Evolutionary conservation across 2,888 invertebrate species (phyloP).

Genomic region (Liopterus haemorrhoidalis): DNA sequence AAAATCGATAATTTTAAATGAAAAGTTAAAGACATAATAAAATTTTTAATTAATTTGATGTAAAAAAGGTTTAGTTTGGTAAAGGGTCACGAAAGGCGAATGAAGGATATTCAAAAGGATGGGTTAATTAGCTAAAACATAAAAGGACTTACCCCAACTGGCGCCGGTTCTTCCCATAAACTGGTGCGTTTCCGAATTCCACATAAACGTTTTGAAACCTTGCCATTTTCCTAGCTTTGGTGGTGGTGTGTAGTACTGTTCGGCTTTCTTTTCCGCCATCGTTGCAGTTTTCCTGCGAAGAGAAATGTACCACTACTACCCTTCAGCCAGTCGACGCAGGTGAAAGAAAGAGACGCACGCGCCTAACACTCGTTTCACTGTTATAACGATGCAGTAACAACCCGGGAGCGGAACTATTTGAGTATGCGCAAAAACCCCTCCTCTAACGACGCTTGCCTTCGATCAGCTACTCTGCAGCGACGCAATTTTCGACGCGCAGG

Average conservation of each 20-base stretch:
- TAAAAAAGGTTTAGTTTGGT: not conserved
- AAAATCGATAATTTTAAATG: slow-evolving; percentile 6
- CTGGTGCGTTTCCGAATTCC: slow-evolving; percentile 88
- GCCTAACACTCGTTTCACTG: no score
- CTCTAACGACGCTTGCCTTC: no score
- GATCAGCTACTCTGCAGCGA: no score
- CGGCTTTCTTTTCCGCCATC: slow-evolving; percentile 74
- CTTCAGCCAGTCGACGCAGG: no score
- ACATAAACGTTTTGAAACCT: slow-evolving; percentile 76
- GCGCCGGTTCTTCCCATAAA: slow-evolving; percentile 85
- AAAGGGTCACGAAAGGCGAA: not conserved
- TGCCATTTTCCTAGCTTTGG: slow-evolving; percentile 81
- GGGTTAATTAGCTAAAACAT: not conserved
- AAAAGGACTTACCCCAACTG: slow-evolving; percentile 83
- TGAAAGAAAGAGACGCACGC: no score
- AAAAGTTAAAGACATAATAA: no score
- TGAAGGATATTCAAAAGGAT: not conserved
- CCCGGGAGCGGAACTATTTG: no score
- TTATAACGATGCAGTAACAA: no score
- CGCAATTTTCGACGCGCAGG: no score
- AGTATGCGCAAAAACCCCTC: no score
- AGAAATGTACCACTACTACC: no score
- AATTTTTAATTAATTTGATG: not conserved
- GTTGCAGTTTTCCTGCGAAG: no score
- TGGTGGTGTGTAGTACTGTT: slow-evolving; percentile 74